phyloP scores from a whole-genome alignment of 2,888 invertebrate species.

The Ennomos erosarius region DNA sequence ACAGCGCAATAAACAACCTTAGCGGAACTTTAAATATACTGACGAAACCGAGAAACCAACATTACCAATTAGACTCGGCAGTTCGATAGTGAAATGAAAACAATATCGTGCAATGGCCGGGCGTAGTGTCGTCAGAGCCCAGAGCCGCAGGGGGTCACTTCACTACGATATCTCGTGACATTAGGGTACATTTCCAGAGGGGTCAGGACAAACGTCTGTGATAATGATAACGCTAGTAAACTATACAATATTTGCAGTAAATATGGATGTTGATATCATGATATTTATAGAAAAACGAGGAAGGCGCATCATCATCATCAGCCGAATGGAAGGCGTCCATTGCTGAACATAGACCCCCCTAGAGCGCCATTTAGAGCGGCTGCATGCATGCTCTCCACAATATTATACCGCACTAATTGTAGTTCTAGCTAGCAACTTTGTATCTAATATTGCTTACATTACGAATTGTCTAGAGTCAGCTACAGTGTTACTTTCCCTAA shows the following conservation, averaged over 20 bases:
- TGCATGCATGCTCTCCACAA: too few relatives aligned
- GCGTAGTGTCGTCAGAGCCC: slow-evolving; percentile 64
- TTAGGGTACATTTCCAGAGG: slow-evolving; percentile 74
- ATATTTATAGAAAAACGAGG: slow-evolving; percentile 18
- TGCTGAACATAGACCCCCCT: too few relatives aligned
- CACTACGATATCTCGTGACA: slow-evolving; percentile 66
- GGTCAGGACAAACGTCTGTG: slow-evolving; percentile 60
- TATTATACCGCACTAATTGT: too few relatives aligned
- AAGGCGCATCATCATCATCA: too few relatives aligned
- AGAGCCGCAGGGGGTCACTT: slow-evolving; percentile 72
- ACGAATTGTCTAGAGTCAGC: neutral
- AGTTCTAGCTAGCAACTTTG: too few relatives aligned
- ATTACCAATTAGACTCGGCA: slow-evolving; percentile 41
- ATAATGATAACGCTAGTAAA: slow-evolving; percentile 48
- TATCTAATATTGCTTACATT: too few relatives aligned
- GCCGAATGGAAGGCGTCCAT: too few relatives aligned
- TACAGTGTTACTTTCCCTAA: slow-evolving; percentile 12
- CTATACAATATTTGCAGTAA: slow-evolving; percentile 6
- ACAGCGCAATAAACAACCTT: slow-evolving; percentile 20
- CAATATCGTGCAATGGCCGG: slow-evolving; percentile 51
- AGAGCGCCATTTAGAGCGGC: too few relatives aligned
- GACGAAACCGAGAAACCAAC: slow-evolving; percentile 48
- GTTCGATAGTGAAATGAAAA: slow-evolving; percentile 47
- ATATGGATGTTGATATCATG: slow-evolving; percentile 21
- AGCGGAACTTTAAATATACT: slow-evolving; percentile 31